Percentiles rank a stretch among this genome's conserved stretches.
These are phyloP conservation scores for Papilio gigon DNA, from an alignment of 2,888 invertebrate species.

Conservation along the genomic window DNA sequence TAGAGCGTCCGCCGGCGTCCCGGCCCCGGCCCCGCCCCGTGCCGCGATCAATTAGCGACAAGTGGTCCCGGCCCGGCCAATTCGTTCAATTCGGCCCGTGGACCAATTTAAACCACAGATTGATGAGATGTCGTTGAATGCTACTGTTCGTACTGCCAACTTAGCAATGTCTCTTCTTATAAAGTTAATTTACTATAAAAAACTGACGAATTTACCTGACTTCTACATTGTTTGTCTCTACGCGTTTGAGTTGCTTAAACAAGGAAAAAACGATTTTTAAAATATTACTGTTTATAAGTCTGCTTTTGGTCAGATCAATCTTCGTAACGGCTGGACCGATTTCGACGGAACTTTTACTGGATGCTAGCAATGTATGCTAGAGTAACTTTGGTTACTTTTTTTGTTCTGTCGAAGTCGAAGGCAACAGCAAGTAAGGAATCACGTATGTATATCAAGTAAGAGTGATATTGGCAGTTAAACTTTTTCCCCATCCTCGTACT, in stretches of 20 bases:
- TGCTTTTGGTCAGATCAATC: no score
- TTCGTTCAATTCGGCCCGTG: conserved; percentile 51
- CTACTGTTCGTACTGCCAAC: conserved; percentile 2
- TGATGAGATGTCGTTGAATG: conserved; percentile 45
- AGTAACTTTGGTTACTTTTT: no score
- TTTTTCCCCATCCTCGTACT: not conserved
- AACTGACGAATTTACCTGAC: not conserved
- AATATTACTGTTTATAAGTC: no score
- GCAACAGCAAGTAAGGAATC: no score
- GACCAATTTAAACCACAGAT: conserved; percentile 52
- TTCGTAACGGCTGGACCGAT: no score
- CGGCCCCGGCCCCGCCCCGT: conserved; percentile 40
- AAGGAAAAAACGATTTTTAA: no score
- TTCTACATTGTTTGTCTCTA: not conserved
- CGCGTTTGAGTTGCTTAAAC: no score
- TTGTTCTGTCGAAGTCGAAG: no score
- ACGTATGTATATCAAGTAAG: no score
- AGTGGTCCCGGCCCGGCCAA: conserved; percentile 50
- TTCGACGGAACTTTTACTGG: no score
- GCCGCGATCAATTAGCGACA: conserved; percentile 51
- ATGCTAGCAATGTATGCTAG: no score
- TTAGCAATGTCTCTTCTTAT: conserved; percentile 7
- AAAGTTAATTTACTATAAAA: conserved; percentile 6
- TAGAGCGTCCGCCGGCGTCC: conserved; percentile 41
- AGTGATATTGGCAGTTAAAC: no score